Evolutionary conservation across 2,888 invertebrate genomes (phyloP), one percentile per base, ranked within the genome.

Genomic region (Litoditis marina): DNA sequence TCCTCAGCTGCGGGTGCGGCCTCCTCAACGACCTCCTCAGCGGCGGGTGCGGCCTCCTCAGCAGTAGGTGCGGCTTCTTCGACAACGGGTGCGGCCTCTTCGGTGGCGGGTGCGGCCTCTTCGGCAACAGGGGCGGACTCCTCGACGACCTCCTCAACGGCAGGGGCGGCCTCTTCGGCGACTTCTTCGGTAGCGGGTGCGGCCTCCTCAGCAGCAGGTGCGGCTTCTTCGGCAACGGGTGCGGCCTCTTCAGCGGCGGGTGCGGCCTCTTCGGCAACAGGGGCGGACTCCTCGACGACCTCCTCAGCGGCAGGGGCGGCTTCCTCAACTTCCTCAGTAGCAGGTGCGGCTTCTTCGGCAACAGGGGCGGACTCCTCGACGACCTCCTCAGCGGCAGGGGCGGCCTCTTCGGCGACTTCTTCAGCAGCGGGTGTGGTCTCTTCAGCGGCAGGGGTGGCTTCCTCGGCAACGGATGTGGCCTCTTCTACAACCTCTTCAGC

Each of bases 381-480:
- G 27, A 42, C 63, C 7, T 62, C 55, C 25, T 31, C 67, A 13
- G 66, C 63, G 8, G 42, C 73, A 25, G 50, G 55, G 30, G 51
- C 51, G 4, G 53, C 49, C 16, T 47, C 68, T 16, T 27, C 64
- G 13, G 78, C 78, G 44, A 54, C 74, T 65, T 68, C 82, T 25
- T 62, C 77, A 44, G 68, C 75, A 44, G 34, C 42, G 1, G 63
- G 60, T 27, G 51, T 66, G n/a, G 39, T n/a, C 11, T 13, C 39
- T 36, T 39, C 66, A 16, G 46, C 63, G 7, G 49, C 58, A 13
- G 63, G 60, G n/a, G 51, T 62, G 8, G 27, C 63, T 6, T 72
- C 84, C 25, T 86, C 82, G 30, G 78, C 78, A 27, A 58, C 74
- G 2, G 58, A 5, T 7, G 47, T 11, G 13, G 46, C 7, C 16